Conservation (phyloP, 2,888 invertebrate species). For the Eristalis arbustorum region DNA sequence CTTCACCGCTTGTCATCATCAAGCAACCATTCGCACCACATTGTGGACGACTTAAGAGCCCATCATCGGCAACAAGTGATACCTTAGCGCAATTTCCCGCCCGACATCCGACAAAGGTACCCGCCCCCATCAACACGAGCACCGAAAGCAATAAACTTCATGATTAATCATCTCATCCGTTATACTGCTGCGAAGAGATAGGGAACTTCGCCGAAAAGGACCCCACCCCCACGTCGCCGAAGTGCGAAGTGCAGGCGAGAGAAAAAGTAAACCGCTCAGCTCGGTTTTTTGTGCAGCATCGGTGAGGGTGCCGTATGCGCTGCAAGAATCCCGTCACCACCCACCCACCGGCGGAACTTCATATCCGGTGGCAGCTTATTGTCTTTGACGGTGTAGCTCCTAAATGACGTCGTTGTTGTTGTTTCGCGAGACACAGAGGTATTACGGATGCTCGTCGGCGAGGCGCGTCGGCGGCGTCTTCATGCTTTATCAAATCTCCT, state of each 20-base stretch:
- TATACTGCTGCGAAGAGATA: slow-evolving; percentile 12
- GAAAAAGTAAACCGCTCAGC: slow-evolving; percentile 13
- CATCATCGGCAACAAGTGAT: neutral
- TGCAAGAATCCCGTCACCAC: no score
- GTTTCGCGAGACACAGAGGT: slow-evolving; percentile 36
- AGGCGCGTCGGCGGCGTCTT: neutral
- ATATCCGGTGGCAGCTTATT: slow-evolving; percentile 66
- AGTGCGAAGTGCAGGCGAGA: slow-evolving; percentile 41
- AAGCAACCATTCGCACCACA: slow-evolving; percentile 1
- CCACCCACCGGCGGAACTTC: slow-evolving; percentile 42
- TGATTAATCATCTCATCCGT: slow-evolving; percentile 63
- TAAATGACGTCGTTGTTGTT: slow-evolving; percentile 53
- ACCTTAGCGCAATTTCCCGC: neutral
- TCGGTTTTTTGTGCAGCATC: slow-evolving; percentile 27
- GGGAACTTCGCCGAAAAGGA: slow-evolving; percentile 13
- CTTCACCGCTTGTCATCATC: slow-evolving; percentile 24
- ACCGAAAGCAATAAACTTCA: slow-evolving; percentile 65
- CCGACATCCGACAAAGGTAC: neutral
- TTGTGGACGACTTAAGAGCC: neutral
- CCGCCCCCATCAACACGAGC: slow-evolving; percentile 16
- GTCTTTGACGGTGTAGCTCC: slow-evolving; percentile 59
- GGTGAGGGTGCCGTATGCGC: slow-evolving; percentile 22
- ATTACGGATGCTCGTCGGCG: neutral
- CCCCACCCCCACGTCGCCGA: slow-evolving; percentile 6
- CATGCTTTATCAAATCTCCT: slow-evolving; percentile 50